Evolutionary conservation across 2,888 invertebrate genomes (phyloP).

Genomic region (Leucophenga montana): DNA sequence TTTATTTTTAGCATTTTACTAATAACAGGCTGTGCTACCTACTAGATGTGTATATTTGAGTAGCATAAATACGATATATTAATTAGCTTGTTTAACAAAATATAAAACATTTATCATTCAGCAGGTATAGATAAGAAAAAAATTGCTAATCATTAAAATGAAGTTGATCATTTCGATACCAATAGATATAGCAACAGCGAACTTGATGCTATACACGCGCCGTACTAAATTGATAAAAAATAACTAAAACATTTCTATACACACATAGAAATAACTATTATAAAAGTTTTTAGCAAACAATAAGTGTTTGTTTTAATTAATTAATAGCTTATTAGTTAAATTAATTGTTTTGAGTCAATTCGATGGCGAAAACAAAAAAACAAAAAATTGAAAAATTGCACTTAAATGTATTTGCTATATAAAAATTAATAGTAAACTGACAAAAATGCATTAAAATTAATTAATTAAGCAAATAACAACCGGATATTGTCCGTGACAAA

Average conservation of each 20-base stretch:
- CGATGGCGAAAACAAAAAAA: too few relatives aligned
- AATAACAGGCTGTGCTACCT: too few relatives aligned
- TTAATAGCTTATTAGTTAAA: background rate
- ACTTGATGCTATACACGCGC: constrained; percentile 16
- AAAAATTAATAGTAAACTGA: background rate
- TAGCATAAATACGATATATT: background rate
- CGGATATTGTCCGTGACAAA: background rate
- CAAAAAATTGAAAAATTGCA: too few relatives aligned
- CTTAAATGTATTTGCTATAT: background rate
- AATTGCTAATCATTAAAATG: background rate
- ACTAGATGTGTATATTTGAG: too few relatives aligned
- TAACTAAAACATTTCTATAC: too few relatives aligned
- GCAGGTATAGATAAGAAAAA: background rate
- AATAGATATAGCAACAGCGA: constrained; percentile 8
- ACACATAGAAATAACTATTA: background rate
- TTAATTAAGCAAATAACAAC: background rate
- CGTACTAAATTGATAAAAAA: too few relatives aligned
- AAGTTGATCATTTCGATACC: background rate
- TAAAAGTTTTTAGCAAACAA: background rate
- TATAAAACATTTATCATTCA: background rate
- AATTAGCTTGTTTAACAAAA: constrained; percentile 7
- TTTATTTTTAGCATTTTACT: too few relatives aligned
- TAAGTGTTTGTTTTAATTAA: constrained; percentile 13
- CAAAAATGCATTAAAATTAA: background rate
- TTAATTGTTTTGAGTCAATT: background rate